Conservation (phyloP, 2,888 invertebrate species). For the Meliscaeva auricollis region DNA sequence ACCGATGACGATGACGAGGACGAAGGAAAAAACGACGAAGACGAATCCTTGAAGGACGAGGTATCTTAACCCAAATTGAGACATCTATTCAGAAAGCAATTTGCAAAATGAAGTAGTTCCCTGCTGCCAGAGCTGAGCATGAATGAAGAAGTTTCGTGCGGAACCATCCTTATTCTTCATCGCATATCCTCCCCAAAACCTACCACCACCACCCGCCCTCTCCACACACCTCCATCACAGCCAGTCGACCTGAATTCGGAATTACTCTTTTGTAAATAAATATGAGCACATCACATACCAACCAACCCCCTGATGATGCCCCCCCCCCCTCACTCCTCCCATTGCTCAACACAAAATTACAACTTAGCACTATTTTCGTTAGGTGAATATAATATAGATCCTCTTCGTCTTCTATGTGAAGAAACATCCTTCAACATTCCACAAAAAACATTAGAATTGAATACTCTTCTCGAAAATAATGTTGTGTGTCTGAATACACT, state of each 20-base stretch:
- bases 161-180: conserved; percentile 57
- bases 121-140: conserved; percentile 55
- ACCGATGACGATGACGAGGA: neutral
- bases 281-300: conserved; percentile 54
- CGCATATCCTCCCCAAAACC: neutral
- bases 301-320: conserved; percentile 4
- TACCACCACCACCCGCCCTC: neutral
- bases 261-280: conserved; percentile 74
- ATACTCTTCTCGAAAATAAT: conserved; percentile 24
- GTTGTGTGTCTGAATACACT: conserved; percentile 33
- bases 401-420: conserved; percentile 18
- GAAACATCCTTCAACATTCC: conserved; percentile 68
- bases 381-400: conserved; percentile 56
- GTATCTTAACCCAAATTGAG: conserved; percentile 76
- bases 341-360: conserved; percentile 43
- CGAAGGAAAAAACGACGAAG: neutral
- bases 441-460: conserved; percentile 46
- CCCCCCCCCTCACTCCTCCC: neutral
- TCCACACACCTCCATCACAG: too few species aligned
- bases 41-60: conserved; percentile 48
- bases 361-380: conserved; percentile 68
- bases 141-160: conserved; percentile 70
- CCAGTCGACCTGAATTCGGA: conserved; percentile 72
- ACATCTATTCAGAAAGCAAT: conserved; percentile 76
- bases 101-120: conserved; percentile 75